Evolutionary conservation across 1,140 invertebrate genomes (phyloP), one percentile per base, ranked within the genome.

Genomic region (Dufourea novaeangliae): DNA sequence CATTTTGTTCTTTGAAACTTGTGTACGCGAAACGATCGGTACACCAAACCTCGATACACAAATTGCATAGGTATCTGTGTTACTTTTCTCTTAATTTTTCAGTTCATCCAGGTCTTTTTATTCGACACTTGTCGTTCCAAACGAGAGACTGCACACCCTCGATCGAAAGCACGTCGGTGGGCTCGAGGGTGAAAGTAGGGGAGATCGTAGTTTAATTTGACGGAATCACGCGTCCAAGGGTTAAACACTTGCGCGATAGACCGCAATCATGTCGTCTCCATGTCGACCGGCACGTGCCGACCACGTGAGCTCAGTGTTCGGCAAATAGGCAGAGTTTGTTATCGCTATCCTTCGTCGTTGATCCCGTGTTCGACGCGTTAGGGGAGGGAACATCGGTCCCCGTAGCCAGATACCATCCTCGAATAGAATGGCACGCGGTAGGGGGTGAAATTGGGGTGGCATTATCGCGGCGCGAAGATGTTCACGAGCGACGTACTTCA

Each of bases 191-290:
- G 22, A 39, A 56, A 29, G 14, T 10, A 34, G 54, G 39, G 32
- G 52, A 59, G 73, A 76, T 76, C 29, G 39, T 12, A 50, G 64
- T 76, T 76, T 76, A 69, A 76, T 76, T 76, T 69, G 73, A 76
- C 66, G 54, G 66, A 59, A 69, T 76, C 39, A 69, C 64, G 39
- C 73, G 52, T 61, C 69, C 73, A 69, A 69, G 73, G 73, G 73
- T 76, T 59, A 76, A 76, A 76, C 73, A 76, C 73, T 75, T 68
- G 73, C 57, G 64, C 73, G 73, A 76, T 76, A 76, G 52, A 69
- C 73, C 73, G 54, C 73, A 76, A 69, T 76, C 10, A 69, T 50
- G 73, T n/a, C 73, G 64, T 67, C 41, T 22, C 14, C 54, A 27
- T 54, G 73, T 32, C 20, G 37, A 54, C 32, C 66, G 73, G 73